Conservation (phyloP, 2,797 vertebrate species). For the Sebastes steindachneri region DNA sequence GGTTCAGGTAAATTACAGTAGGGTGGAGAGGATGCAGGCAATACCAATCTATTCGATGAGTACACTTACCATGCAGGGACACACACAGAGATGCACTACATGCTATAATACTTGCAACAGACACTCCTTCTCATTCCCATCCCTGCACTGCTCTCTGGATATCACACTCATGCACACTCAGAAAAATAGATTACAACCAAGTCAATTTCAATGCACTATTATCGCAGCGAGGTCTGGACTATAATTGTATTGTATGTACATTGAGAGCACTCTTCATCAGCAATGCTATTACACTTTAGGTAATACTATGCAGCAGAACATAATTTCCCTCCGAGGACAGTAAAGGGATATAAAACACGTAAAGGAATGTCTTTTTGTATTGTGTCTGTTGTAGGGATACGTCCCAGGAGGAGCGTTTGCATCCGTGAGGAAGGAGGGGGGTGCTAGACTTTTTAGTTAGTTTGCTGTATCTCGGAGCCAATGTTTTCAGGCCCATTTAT, state of each 20-base stretch:
- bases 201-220: conserved; percentile 16
- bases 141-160: neutral
- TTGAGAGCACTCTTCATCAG: conserved; percentile 16
- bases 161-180: neutral
- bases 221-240: neutral
- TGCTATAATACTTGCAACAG: neutral
- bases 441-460: neutral
- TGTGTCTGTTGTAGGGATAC: neutral
- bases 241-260: conserved; percentile 19
- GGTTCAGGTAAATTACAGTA: conserved; percentile 38
- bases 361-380: neutral
- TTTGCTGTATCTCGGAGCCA: neutral
- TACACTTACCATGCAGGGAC: conserved; percentile 2
- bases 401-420: neutral
- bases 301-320: neutral
- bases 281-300: neutral
- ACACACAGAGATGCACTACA: neutral
- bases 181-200: conserved; percentile 20
- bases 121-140: neutral
- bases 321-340: neutral
- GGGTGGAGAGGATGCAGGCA: conserved; percentile 10
- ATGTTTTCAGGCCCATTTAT: neutral
- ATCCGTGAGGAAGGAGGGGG: neutral
- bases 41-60: neutral
- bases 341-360: neutral